These are phyloP conservation scores for Diadumene lineata DNA, from an alignment of 92 coral and sea anemone species.

Conservation along the genomic window DNA sequence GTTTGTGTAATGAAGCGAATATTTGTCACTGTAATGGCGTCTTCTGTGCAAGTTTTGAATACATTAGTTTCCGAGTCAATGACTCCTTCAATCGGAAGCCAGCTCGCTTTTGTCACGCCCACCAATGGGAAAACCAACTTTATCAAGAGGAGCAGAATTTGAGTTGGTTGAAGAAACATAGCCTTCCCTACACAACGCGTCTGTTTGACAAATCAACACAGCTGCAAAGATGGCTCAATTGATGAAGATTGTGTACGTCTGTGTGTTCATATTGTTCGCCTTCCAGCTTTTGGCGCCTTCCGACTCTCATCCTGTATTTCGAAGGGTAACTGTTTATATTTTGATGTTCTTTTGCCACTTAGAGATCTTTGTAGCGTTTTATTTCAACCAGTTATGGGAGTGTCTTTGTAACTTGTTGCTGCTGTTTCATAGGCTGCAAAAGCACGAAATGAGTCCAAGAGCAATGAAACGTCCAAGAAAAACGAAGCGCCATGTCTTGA, in stretches of 20 bases:
- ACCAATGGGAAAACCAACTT: conserved; percentile 13
- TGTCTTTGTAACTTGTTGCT: background rate
- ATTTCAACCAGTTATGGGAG: conserved; percentile 16
- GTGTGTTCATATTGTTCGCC: conserved; percentile 38
- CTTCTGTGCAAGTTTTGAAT: conserved; percentile 11
- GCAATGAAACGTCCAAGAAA: conserved; percentile 10
- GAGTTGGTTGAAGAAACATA: background rate
- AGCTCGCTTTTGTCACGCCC: conserved; percentile 28
- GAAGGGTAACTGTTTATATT: conserved; percentile 45
- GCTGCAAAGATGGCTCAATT: conserved; percentile 25
- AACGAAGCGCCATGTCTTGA: conserved; percentile 47
- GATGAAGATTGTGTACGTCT: conserved; percentile 21
- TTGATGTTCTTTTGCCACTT: conserved; percentile 31
- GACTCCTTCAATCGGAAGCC: conserved; percentile 36
- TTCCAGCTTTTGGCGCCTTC: conserved; percentile 37
- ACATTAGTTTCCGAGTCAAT: conserved; percentile 22
- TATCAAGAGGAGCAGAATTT: background rate
- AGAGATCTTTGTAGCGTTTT: background rate
- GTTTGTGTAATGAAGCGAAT: conserved; percentile 16
- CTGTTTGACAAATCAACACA: background rate
- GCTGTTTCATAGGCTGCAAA: conserved; percentile 4
- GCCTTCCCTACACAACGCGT: conserved; percentile 14
- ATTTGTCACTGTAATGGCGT: background rate
- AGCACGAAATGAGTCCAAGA: conserved; percentile 5
- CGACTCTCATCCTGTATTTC: conserved; percentile 44